These are phyloP conservation scores for Fulica atra DNA, from an alignment of 2,113 vertebrate genomes.

Conservation along the genomic window DNA sequence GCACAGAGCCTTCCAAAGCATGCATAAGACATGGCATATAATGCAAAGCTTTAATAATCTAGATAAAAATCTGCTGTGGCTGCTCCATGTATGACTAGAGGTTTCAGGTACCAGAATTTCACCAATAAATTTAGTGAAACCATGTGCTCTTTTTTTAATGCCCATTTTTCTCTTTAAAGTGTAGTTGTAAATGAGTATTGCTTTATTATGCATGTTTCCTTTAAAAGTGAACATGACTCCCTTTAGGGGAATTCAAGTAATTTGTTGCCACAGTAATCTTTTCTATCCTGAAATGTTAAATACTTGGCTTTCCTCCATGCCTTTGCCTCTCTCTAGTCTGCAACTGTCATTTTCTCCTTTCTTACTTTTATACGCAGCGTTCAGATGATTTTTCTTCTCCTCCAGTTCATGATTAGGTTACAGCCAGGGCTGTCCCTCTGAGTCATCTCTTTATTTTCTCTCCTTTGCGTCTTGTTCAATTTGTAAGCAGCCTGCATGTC, in stretches of 20 bases:
- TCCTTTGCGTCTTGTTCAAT: slow-evolving; percentile 56
- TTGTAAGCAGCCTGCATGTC: slow-evolving; percentile 41
- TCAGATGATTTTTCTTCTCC: slow-evolving; percentile 73
- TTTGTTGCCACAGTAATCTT: slow-evolving; percentile 74
- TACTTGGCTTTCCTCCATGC: slow-evolving; percentile 74
- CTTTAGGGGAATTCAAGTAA: slow-evolving; percentile 77
- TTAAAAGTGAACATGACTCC: slow-evolving; percentile 77
- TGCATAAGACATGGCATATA: neutral
- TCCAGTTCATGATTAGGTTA: slow-evolving; percentile 72
- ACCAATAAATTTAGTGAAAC: slow-evolving; percentile 40
- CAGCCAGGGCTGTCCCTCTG: slow-evolving; percentile 60
- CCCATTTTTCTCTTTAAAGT: slow-evolving; percentile 70
- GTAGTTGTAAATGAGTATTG: slow-evolving; percentile 72
- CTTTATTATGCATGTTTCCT: slow-evolving; percentile 76
- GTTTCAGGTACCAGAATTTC: slow-evolving; percentile 15
- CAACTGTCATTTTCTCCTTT: slow-evolving; percentile 47
- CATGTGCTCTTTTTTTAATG: slow-evolving; percentile 46
- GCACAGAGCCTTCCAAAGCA: slow-evolving; percentile 45
- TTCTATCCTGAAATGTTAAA: slow-evolving; percentile 74
- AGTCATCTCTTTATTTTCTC: slow-evolving; percentile 71
- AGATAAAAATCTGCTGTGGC: neutral
- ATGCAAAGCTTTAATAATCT: slow-evolving; percentile 16
- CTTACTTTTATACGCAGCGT: slow-evolving; percentile 42
- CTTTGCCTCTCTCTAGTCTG: slow-evolving; percentile 58
- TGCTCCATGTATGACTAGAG: neutral